phyloP scores from a whole-genome alignment of 2,113 vertebrate genomes.

The Scatophagus argus region DNA sequence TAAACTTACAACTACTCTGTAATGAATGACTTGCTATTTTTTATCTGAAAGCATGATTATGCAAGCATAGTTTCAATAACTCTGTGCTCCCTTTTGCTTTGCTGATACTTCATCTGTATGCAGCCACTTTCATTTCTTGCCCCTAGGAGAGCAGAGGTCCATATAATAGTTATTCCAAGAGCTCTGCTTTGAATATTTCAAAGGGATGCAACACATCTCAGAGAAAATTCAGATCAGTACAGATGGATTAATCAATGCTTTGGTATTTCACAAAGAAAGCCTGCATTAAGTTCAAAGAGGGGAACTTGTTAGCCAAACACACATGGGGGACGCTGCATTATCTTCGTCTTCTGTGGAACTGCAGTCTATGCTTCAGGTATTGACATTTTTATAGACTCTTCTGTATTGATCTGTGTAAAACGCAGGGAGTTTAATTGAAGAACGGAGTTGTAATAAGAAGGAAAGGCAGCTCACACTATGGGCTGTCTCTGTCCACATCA shows the following conservation, averaged over 20 bases:
- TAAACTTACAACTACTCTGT: conserved; percentile 32
- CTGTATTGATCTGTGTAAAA: conserved; percentile 69
- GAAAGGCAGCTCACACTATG: conserved; percentile 8
- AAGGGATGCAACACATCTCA: conserved; percentile 71
- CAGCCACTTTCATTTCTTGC: conserved; percentile 62
- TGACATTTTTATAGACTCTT: conserved; percentile 72
- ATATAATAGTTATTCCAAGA: conserved; percentile 73
- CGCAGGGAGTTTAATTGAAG: conserved; percentile 65
- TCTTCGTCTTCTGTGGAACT: conserved; percentile 44
- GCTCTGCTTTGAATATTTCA: conserved; percentile 80
- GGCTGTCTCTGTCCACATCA: background rate
- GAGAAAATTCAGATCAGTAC: conserved; percentile 76
- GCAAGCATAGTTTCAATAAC: conserved; percentile 67
- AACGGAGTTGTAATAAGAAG: conserved; percentile 52
- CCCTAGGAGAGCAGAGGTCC: conserved; percentile 76
- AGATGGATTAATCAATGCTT: conserved; percentile 79
- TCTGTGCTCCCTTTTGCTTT: conserved; percentile 53
- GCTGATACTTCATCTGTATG: conserved; percentile 77
- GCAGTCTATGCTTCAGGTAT: conserved; percentile 66
- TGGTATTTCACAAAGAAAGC: conserved; percentile 73
- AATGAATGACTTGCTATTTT: conserved; percentile 67
- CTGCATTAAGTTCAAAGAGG: conserved; percentile 74
- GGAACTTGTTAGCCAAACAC: conserved; percentile 68
- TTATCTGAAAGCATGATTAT: conserved; percentile 64
- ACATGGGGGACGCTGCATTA: conserved; percentile 58